A percentile compares a stretch with the other conserved stretches of the same genome.
These are phyloP conservation scores for Pristionchus entomophagus DNA, from an alignment of 2,888 invertebrate genomes.

Conservation along the genomic window DNA sequence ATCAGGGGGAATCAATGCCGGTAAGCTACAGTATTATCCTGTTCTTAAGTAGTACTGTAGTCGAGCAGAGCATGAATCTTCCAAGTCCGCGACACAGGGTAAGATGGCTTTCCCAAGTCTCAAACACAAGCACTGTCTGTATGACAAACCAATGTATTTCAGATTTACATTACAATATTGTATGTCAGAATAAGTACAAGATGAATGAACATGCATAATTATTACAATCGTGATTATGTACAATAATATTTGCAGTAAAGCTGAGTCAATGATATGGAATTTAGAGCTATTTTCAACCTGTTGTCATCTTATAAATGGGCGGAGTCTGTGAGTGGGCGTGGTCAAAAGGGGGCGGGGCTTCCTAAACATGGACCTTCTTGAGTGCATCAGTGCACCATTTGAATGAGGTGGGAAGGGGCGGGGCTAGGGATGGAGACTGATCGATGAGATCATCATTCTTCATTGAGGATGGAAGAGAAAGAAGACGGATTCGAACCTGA, in stretches of 20 bases:
- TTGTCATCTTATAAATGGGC: neutral
- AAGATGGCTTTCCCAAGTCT: too few relatives aligned
- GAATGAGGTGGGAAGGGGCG: neutral
- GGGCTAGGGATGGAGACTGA: neutral
- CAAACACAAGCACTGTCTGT: too few relatives aligned
- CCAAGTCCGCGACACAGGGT: too few relatives aligned
- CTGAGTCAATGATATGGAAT: neutral
- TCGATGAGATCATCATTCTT: neutral
- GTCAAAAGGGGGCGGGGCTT: neutral
- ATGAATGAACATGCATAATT: too few relatives aligned
- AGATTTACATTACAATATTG: too few relatives aligned
- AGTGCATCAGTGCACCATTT: conserved; percentile 15
- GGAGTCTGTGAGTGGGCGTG: neutral
- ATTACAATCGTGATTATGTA: conserved; percentile 2
- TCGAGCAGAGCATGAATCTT: too few relatives aligned
- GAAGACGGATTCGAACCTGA: conserved; percentile 19
- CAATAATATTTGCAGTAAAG: neutral
- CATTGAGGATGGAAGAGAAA: neutral
- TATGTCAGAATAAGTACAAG: too few relatives aligned
- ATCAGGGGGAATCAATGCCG: too few relatives aligned
- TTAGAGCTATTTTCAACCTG: neutral
- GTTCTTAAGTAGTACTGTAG: too few relatives aligned
- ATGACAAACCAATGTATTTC: too few relatives aligned
- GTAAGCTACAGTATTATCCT: too few relatives aligned
- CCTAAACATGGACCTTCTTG: conserved; percentile 22